Percentiles rank a stretch among this genome's conserved stretches.
These are phyloP conservation scores for Elegia similella DNA, from an alignment of 2,888 invertebrate species.

Conservation along the genomic window DNA sequence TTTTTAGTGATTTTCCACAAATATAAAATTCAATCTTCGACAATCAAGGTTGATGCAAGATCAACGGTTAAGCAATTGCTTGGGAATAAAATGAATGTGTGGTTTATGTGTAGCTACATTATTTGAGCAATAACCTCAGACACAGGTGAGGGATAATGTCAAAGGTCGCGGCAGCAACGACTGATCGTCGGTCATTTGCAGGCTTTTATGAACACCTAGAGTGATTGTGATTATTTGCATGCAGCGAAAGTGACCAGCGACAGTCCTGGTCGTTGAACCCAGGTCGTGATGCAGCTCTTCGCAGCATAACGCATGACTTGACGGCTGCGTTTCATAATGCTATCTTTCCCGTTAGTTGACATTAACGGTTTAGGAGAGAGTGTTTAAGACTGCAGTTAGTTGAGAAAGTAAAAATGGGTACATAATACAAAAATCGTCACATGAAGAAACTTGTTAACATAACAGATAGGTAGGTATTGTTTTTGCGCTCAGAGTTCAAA, in stretches of 20 bases:
- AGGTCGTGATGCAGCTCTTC: conserved; percentile 52
- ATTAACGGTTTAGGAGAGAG: conserved; percentile 10
- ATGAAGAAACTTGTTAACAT: conserved; percentile 4
- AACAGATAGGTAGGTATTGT: background rate
- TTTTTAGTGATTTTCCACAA: background rate
- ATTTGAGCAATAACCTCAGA: conserved; percentile 20
- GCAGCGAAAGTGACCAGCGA: conserved; percentile 63
- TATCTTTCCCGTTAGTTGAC: conserved; percentile 6
- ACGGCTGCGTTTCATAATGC: background rate
- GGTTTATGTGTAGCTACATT: conserved; percentile 23
- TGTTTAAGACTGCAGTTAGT: conserved; percentile 14
- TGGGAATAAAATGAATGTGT: conserved; percentile 17
- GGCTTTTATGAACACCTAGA: conserved; percentile 25
- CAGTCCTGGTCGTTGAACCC: conserved; percentile 54
- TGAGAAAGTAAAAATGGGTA: conserved; percentile 13
- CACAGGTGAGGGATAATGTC: conserved; percentile 27
- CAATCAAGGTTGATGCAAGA: conserved; percentile 1
- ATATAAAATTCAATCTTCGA: background rate
- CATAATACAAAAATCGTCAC: conserved; percentile 1
- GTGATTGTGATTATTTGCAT: conserved; percentile 38
- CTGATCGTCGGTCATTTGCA: conserved; percentile 24
- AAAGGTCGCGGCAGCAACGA: conserved; percentile 30
- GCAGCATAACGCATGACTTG: conserved; percentile 25
- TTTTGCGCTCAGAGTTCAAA: background rate
- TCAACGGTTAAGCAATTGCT: conserved; percentile 14